Percentiles rank a stretch among this genome's conserved stretches.
Evolutionary conservation across 2,797 vertebrate genomes (phyloP).

Genomic region (Hippocampus kuda): DNA sequence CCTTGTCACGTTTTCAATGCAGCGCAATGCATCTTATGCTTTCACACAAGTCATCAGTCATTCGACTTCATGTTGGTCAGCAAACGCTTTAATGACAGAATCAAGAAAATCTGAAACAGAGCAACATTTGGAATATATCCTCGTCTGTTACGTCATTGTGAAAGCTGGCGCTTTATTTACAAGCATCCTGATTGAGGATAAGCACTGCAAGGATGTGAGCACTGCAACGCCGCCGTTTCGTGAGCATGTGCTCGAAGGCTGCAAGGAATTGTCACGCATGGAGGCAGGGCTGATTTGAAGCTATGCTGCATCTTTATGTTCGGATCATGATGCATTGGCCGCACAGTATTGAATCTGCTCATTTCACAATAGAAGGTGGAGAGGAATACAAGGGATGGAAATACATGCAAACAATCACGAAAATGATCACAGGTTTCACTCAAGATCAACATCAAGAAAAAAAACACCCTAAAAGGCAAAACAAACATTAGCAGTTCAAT

Average conservation of each 20-base stretch:
- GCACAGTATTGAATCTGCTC: conserved; percentile 5
- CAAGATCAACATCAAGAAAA: not conserved
- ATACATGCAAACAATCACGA: not conserved
- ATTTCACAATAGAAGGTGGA: conserved; percentile 17
- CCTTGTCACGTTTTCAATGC: too few relatives aligned
- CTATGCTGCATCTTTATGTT: conserved; percentile 14
- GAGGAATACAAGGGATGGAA: not conserved
- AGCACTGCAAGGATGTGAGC: conserved; percentile 12
- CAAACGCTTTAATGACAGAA: conserved; percentile 2
- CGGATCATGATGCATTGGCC: conserved; percentile 10
- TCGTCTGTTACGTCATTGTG: conserved; percentile 30
- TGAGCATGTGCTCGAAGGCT: conserved; percentile 1
- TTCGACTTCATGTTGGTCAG: conserved; percentile 7
- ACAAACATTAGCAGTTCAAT: not conserved
- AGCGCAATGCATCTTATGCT: too few relatives aligned
- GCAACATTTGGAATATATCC: conserved; percentile 35
- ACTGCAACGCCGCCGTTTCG: not conserved
- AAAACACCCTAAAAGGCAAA: not conserved
- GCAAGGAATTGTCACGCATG: not conserved
- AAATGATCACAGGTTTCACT: not conserved
- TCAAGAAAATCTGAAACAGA: conserved; percentile 37
- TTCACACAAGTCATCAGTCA: too few relatives aligned
- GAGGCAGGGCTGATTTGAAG: conserved; percentile 19
- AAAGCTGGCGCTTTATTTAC: conserved; percentile 40
- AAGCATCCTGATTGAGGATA: conserved; percentile 21